Percentiles rank a stretch among this genome's conserved stretches.
These are phyloP conservation scores for Quadroppia sp. DNA, from an alignment of 2,888 invertebrate genomes.

Conservation along the genomic window DNA sequence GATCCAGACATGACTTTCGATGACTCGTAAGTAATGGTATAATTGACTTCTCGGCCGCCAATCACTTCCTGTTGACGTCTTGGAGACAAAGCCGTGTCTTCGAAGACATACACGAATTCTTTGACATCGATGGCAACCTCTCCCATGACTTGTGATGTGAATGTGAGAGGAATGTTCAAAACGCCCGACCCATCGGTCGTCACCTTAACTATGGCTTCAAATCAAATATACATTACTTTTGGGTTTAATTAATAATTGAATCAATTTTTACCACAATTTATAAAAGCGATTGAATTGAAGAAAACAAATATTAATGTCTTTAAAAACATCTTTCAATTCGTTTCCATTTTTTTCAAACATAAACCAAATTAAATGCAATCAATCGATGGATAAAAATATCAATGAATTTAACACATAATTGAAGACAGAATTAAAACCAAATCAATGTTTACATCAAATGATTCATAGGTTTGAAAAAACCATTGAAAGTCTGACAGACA, in stretches of 20 bases:
- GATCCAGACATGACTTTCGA: background rate
- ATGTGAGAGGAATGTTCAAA: constrained; percentile 66
- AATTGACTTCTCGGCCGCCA: background rate
- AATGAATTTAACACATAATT: too few relatives aligned
- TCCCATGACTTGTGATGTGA: constrained; percentile 60
- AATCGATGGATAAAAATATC: too few relatives aligned
- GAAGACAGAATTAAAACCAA: too few relatives aligned
- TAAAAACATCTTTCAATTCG: background rate
- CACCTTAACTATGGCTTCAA: constrained; percentile 50
- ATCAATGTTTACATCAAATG: too few relatives aligned
- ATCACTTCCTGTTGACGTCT: background rate
- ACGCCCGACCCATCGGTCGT: constrained; percentile 66
- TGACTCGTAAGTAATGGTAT: constrained; percentile 6
- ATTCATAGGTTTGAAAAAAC: too few relatives aligned
- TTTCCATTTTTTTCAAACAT: background rate
- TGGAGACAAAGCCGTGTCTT: constrained; percentile 36
- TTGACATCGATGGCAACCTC: background rate
- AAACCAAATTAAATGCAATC: too few relatives aligned
- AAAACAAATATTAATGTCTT: background rate
- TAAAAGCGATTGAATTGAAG: background rate
- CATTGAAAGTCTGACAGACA: too few relatives aligned
- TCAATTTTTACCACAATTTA: constrained; percentile 17
- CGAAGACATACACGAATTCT: constrained; percentile 34
- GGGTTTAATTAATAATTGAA: background rate
- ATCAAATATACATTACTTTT: background rate